Percentiles rank a stretch among this genome's conserved stretches.
Evolutionary conservation across 2,797 vertebrate genomes (phyloP).

Genomic region (Micromesistius poutassou): DNA sequence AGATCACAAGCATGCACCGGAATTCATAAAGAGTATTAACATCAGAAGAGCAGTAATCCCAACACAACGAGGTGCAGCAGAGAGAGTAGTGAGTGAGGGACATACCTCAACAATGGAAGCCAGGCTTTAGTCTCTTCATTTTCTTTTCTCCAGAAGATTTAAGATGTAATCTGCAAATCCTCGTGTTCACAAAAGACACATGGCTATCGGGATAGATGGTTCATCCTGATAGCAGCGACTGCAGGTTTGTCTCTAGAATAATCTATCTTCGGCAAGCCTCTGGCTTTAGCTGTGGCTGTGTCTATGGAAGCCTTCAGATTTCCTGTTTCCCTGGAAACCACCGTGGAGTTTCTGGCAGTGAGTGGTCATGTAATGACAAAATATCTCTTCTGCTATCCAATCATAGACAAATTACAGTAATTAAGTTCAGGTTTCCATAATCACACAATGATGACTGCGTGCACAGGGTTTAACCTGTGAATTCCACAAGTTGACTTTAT

Average conservation of each 20-base stretch:
- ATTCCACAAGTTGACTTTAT: slow-evolving; percentile 14
- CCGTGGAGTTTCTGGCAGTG: slow-evolving; percentile 67
- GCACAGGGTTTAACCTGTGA: slow-evolving; percentile 35
- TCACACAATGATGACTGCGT: slow-evolving; percentile 38
- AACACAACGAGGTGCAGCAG: background rate
- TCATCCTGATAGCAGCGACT: slow-evolving; percentile 60
- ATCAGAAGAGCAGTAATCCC: slow-evolving; percentile 13
- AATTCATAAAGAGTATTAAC: slow-evolving; percentile 14
- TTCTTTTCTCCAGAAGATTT: slow-evolving; percentile 38
- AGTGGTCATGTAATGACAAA: slow-evolving; percentile 74
- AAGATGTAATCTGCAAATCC: slow-evolving; percentile 49
- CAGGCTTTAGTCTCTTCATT: slow-evolving; percentile 52
- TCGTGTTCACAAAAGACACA: slow-evolving; percentile 23
- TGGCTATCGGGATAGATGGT: slow-evolving; percentile 47
- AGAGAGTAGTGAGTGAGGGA: slow-evolving; percentile 32
- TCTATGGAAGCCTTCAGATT: slow-evolving; percentile 78
- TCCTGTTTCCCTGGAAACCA: slow-evolving; percentile 85
- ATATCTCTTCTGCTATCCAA: slow-evolving; percentile 66
- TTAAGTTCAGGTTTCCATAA: slow-evolving; percentile 63
- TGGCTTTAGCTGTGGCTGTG: slow-evolving; percentile 72
- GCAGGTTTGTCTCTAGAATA: slow-evolving; percentile 76
- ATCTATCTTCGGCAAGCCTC: slow-evolving; percentile 76
- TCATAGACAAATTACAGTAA: slow-evolving; percentile 70
- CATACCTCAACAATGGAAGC: slow-evolving; percentile 69
- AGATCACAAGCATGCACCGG: slow-evolving; percentile 26